Evolutionary conservation across 2,888 invertebrate genomes (phyloP).

Genomic region (Tinea trinotella): DNA sequence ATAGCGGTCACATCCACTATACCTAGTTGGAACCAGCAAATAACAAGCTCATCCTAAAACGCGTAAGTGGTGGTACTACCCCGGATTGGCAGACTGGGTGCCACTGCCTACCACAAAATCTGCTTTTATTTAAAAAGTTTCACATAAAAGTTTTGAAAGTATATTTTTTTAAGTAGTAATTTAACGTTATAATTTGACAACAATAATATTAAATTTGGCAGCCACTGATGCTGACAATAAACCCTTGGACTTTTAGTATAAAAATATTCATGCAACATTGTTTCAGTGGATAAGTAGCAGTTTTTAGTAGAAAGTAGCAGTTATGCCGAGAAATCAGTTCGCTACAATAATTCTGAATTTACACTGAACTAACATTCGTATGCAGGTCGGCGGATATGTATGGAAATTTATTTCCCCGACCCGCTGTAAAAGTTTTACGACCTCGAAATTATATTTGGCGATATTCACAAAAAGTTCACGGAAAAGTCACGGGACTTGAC

Average conservation of each 20-base stretch:
- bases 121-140: too few relatives aligned
- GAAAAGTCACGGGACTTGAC: constrained; percentile 14
- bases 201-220: too few relatives aligned
- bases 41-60: too few relatives aligned
- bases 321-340: constrained; percentile 24
- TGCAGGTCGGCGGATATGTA: constrained; percentile 39
- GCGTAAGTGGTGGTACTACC: too few relatives aligned
- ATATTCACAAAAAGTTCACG: constrained; percentile 17
- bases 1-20: too few relatives aligned
- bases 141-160: too few relatives aligned
- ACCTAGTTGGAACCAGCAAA: too few relatives aligned
- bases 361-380: constrained; percentile 34
- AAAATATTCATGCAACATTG: constrained; percentile 14
- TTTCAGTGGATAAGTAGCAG: constrained; percentile 3
- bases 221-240: too few relatives aligned
- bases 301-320: neutral
- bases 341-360: constrained; percentile 27
- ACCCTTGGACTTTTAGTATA: neutral
- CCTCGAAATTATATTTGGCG: constrained; percentile 36
- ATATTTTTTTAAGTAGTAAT: too few relatives aligned
- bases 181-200: too few relatives aligned
- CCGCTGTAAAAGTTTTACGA: constrained; percentile 44
- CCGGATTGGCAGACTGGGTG: too few relatives aligned
- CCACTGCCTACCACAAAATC: too few relatives aligned
- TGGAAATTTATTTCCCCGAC: constrained; percentile 46